Evolutionary conservation across 2,888 invertebrate species (phyloP), one percentile per base, ranked within the genome.

Genomic region (Pachycephus smyrnensis): DNA sequence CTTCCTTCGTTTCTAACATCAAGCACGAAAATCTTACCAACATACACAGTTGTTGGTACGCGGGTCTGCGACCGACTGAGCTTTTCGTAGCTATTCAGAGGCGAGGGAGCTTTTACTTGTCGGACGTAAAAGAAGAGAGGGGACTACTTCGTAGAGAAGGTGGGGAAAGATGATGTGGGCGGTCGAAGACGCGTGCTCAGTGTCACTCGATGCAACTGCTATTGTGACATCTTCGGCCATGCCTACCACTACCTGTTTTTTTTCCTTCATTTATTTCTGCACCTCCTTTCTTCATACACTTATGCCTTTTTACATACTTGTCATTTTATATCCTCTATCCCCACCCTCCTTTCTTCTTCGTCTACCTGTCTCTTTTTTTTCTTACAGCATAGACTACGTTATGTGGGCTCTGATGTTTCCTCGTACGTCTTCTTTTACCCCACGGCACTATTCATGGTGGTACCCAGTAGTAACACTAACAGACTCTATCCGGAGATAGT

Each of bases 131-230:
- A 75, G 76, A 73, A 75, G 76, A 76, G 75, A 75, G 82, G 83
- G 68, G 77, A 75, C 33, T 71, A 32, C 31, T 40, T 73, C 55
- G 69, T 77, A 76, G 36, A 71, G 32, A 31, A 73, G 15, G 73
- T 15, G 35, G 77, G 68, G 73, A 71, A 73, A 78, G 55, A 35
- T 35, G n/a, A 75, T 73, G 84, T 88, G 83, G 87, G 88, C 86
- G 86, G 85, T 85, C 76, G 84, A 36, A 86, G 86, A 89, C 87
- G 88, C 89, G 88, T 89, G 88, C 88, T 82, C 84, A 83, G 83
- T 88, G 89, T 89, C 89, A 88, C 85, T 84, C 85, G 86, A 82
- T 85, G 85, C 86, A 84, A 87, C 85, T 83, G 84, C 85, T 88
- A 86, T 89, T 89, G 88, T 88, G 87, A 89, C 89, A 87, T 87